A percentile compares a stretch with the other conserved stretches of the same genome.
Conservation (phyloP, 2,113 vertebrate genomes). For the Clarias batrachus region DNA sequence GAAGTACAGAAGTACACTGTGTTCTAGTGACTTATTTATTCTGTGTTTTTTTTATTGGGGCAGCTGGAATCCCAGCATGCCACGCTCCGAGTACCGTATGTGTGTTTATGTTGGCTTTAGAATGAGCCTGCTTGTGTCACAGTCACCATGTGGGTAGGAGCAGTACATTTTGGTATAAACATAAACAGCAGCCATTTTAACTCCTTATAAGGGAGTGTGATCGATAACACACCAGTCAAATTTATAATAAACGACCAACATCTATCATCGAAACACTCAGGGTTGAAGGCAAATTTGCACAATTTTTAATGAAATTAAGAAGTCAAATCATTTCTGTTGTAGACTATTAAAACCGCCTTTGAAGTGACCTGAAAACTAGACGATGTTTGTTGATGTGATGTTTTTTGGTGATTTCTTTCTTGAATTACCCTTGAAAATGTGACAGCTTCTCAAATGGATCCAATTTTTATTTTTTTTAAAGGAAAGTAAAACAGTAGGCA, state of each 20-base stretch:
- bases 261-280: background rate
- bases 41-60: background rate
- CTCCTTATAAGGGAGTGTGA: background rate
- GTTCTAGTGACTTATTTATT: background rate
- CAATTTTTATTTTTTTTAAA: too few species aligned
- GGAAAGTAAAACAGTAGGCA: too few species aligned
- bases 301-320: background rate
- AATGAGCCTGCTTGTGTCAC: background rate
- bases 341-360: too few species aligned
- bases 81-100: background rate
- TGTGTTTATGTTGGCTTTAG: background rate
- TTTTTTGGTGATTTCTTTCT: too few species aligned
- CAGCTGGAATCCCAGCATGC: slow-evolving; percentile 9
- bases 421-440: too few species aligned
- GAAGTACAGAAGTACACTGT: background rate
- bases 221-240: background rate
- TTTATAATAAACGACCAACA: too few species aligned
- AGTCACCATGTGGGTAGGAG: too few species aligned
- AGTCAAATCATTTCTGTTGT: too few species aligned
- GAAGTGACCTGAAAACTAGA: too few species aligned
- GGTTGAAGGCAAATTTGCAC: background rate
- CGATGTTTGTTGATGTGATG: too few species aligned
- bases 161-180: background rate
- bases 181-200: background rate
- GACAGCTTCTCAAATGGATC: too few species aligned